These are phyloP conservation scores for Brachionus manjavacas DNA, from an alignment of 1,140 invertebrate species.

Conservation along the genomic window DNA sequence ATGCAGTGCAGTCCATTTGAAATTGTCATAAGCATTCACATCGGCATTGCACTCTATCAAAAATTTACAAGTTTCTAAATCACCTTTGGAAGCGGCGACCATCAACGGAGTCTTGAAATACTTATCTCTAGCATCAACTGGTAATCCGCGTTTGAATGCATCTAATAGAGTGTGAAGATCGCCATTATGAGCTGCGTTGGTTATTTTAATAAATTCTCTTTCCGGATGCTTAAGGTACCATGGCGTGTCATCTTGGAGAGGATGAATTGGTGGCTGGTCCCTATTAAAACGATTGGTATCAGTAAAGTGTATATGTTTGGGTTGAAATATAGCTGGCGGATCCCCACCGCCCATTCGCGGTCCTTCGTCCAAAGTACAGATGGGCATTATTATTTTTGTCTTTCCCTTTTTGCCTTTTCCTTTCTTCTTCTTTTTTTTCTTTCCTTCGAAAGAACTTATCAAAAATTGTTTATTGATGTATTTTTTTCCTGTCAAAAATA, in stretches of 20 bases:
- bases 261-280: slow-evolving; percentile 54
- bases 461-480: slow-evolving; percentile 57
- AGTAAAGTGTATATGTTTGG: slow-evolving; percentile 52
- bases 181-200: slow-evolving; percentile 48
- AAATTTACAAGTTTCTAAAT: slow-evolving; percentile 53
- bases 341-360: slow-evolving; percentile 51
- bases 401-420: slow-evolving; percentile 51
- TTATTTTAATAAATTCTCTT: slow-evolving; percentile 54
- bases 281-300: slow-evolving; percentile 55
- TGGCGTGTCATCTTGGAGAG: slow-evolving; percentile 55
- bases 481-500: slow-evolving; percentile 56
- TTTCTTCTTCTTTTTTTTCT: slow-evolving; percentile 56
- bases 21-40: slow-evolving; percentile 56
- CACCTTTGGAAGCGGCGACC: slow-evolving; percentile 51
- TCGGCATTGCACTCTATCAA: slow-evolving; percentile 54
- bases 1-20: slow-evolving; percentile 58
- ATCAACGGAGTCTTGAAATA: slow-evolving; percentile 59
- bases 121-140: slow-evolving; percentile 55
- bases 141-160: slow-evolving; percentile 50
- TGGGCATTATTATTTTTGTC: slow-evolving; percentile 56
- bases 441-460: slow-evolving; percentile 54
- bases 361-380: slow-evolving; percentile 52
- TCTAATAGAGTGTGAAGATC: slow-evolving; percentile 50
- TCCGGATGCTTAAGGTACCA: slow-evolving; percentile 57
- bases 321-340: slow-evolving; percentile 53